phyloP scores from a whole-genome alignment of 2,888 invertebrate genomes.

The Catocala nupta region DNA sequence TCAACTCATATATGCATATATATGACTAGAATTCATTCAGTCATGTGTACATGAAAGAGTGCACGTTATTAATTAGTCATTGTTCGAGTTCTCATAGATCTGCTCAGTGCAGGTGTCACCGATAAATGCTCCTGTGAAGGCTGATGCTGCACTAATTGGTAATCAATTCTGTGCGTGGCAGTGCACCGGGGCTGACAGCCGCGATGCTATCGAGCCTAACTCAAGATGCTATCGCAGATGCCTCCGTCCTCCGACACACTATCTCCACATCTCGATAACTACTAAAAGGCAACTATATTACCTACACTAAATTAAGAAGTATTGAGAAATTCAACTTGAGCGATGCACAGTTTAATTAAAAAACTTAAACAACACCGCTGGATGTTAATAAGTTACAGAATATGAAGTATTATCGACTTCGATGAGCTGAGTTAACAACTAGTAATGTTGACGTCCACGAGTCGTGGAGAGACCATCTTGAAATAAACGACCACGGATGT shows the following conservation, averaged over 20 bases:
- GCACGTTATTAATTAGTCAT: neutral
- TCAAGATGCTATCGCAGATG: conserved; percentile 66
- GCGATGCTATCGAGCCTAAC: conserved; percentile 65
- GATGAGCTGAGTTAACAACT: conserved; percentile 38
- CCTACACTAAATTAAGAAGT: conserved; percentile 69
- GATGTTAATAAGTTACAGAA: conserved; percentile 55
- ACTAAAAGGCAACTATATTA: conserved; percentile 67
- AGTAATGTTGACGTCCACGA: conserved; percentile 46
- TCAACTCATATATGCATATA: too few species aligned
- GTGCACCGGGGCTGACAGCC: conserved; percentile 58
- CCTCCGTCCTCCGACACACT: conserved; percentile 59
- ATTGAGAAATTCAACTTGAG: conserved; percentile 60
- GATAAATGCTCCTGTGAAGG: conserved; percentile 58
- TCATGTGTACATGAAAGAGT: too few species aligned
- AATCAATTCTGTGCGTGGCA: conserved; percentile 71
- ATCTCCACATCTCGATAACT: conserved; percentile 67
- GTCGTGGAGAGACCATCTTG: conserved; percentile 41
- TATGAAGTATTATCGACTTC: conserved; percentile 50
- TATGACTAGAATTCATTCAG: too few species aligned
- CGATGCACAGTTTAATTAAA: conserved; percentile 65
- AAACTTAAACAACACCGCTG: conserved; percentile 51
- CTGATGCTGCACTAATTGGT: conserved; percentile 66
- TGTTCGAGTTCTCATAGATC: neutral
- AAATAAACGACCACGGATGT: conserved; percentile 38
- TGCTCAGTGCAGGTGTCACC: conserved; percentile 26